phyloP scores from a whole-genome alignment of 2,888 invertebrate genomes.

The Oscheius sp. region DNA sequence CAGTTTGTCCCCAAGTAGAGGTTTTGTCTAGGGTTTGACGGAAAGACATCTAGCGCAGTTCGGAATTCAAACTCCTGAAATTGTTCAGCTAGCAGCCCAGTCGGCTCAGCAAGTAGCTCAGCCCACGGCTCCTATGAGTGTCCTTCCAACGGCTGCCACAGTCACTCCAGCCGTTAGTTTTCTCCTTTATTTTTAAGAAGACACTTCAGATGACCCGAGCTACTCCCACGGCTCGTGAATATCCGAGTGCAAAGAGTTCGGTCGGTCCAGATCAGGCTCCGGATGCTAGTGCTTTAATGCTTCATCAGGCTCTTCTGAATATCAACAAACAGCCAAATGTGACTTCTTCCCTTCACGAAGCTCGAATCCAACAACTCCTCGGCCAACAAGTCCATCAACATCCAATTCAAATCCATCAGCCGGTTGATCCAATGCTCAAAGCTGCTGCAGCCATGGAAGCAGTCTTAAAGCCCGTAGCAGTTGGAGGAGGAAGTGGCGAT shows the following conservation, averaged over 20 bases:
- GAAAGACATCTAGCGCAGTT: neutral
- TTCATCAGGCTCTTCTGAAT: conserved; percentile 50
- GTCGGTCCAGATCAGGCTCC: conserved; percentile 26
- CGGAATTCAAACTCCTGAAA: conserved; percentile 22
- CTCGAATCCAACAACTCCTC: conserved; percentile 19
- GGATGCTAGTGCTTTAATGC: conserved; percentile 39
- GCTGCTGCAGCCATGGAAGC: neutral
- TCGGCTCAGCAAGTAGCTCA: neutral
- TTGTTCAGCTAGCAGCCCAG: conserved; percentile 7
- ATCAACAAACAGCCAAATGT: neutral
- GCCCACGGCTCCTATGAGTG: neutral
- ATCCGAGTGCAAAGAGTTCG: conserved; percentile 23
- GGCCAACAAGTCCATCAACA: conserved; percentile 21
- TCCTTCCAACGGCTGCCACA: conserved; percentile 11
- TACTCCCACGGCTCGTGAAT: conserved; percentile 1
- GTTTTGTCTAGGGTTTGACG: conserved; percentile 8
- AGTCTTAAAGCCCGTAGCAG: conserved; percentile 36
- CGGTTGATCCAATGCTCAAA: conserved; percentile 14
- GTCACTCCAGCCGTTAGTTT: conserved; percentile 11
- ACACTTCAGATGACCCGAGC: conserved; percentile 11
- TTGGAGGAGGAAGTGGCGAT: conserved; percentile 36
- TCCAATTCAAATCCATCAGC: neutral
- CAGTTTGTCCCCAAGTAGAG: neutral
- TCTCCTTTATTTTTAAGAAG: neutral
- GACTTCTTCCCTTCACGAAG: conserved; percentile 21